Evolutionary conservation across 2,888 invertebrate genomes (phyloP).

Genomic region (Deilephila elpenor): DNA sequence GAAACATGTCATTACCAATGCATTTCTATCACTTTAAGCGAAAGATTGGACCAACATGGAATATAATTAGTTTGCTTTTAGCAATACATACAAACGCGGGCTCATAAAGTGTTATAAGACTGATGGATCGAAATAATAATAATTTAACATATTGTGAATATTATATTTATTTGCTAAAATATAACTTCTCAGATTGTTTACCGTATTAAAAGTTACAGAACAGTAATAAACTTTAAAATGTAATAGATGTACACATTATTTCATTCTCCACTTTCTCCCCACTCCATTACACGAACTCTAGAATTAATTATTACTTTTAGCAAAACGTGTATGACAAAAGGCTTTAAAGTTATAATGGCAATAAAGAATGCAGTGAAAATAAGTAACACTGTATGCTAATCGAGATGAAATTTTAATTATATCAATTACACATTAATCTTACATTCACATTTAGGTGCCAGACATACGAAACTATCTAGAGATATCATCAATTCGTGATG

Average conservation of each 20-base stretch:
- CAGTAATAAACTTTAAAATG: conserved; percentile 7
- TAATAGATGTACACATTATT: neutral
- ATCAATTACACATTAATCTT: neutral
- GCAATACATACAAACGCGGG: neutral
- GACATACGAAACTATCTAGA: neutral
- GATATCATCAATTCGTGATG: neutral
- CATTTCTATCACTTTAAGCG: neutral
- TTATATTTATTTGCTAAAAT: conserved; percentile 63
- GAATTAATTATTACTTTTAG: neutral
- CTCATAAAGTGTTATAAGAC: conserved; percentile 43
- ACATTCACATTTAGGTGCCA: conserved; percentile 7
- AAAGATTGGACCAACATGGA: neutral
- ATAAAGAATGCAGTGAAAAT: neutral
- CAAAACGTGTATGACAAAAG: neutral
- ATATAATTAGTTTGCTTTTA: neutral
- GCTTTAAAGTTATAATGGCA: neutral
- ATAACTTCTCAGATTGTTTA: conserved; percentile 54
- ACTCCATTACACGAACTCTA: neutral
- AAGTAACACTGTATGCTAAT: conserved; percentile 4
- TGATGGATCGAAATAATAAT: conserved; percentile 57
- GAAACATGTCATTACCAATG: neutral
- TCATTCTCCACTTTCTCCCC: neutral
- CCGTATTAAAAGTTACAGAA: conserved; percentile 18
- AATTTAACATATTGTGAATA: conserved; percentile 54
- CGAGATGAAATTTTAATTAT: neutral